Conservation (phyloP, 2,888 invertebrate genomes). For the Fragum fragum region DNA sequence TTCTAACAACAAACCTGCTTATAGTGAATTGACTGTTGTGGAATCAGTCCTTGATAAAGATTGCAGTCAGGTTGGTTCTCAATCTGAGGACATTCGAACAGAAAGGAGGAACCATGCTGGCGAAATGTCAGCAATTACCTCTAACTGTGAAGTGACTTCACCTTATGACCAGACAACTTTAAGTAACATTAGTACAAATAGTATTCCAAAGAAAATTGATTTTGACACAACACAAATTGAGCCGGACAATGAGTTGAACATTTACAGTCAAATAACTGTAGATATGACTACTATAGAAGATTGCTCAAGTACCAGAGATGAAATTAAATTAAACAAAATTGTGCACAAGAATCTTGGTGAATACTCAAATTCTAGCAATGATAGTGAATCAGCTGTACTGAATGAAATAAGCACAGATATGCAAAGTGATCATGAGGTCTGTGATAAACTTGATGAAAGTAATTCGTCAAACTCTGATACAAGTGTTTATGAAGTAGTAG, state of each 20-base stretch:
- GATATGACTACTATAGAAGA: not conserved
- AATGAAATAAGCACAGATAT: not conserved
- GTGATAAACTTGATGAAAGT: not conserved
- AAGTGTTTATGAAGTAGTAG: constrained; percentile 57
- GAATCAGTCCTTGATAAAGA: not conserved
- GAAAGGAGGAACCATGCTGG: not conserved
- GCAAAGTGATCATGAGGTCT: constrained; percentile 8
- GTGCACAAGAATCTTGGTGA: not conserved
- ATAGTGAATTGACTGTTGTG: not conserved
- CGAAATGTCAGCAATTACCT: not conserved
- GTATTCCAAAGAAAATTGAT: constrained; percentile 16
- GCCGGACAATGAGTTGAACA: not conserved
- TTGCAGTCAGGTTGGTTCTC: not conserved
- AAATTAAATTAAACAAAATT: not conserved
- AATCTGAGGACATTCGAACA: too few species aligned
- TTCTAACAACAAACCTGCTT: not conserved
- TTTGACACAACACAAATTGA: constrained; percentile 12
- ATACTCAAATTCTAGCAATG: not conserved
- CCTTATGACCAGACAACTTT: constrained; percentile 23
- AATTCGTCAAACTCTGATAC: constrained; percentile 13
- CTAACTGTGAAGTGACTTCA: not conserved
- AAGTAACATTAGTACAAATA: not conserved
- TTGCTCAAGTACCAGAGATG: not conserved
- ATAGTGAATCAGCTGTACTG: not conserved
- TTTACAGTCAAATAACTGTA: constrained; percentile 10